These are phyloP conservation scores for Rosalia funebris DNA, from an alignment of 2,888 invertebrate species.

Conservation along the genomic window DNA sequence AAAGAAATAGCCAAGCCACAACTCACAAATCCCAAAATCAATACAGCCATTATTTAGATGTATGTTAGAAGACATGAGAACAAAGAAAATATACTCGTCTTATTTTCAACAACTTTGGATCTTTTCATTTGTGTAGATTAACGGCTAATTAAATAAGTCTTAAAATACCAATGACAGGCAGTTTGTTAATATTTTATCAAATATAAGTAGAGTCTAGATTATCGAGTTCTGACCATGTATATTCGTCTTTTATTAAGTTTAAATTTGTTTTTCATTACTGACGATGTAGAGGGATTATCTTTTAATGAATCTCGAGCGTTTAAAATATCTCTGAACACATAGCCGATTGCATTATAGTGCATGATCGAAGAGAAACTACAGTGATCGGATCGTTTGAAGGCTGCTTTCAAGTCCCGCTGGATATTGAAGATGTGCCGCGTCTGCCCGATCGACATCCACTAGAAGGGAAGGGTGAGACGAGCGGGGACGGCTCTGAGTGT, in stretches of 20 bases:
- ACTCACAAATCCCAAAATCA: too few relatives aligned
- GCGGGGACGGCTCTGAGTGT: slow-evolving; percentile 53
- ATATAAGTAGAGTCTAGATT: too few relatives aligned
- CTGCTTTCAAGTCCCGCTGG: slow-evolving; percentile 8
- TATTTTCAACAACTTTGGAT: too few relatives aligned
- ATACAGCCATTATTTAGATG: too few relatives aligned
- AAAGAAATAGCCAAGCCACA: too few relatives aligned
- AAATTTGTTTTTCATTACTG: slow-evolving; percentile 10
- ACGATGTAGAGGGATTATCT: slow-evolving; percentile 22
- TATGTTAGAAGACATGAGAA: too few relatives aligned
- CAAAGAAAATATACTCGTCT: too few relatives aligned
- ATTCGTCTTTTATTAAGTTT: slow-evolving; percentile 3
- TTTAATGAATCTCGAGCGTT: slow-evolving; percentile 33
- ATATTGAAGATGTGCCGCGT: slow-evolving; percentile 32
- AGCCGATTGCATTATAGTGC: slow-evolving; percentile 8
- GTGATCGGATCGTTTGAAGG: slow-evolving; percentile 10
- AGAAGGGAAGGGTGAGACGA: slow-evolving; percentile 24
- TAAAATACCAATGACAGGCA: too few relatives aligned
- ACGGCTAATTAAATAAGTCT: too few relatives aligned
- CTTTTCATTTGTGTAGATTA: too few relatives aligned
- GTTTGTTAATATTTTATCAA: too few relatives aligned
- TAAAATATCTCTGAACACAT: slow-evolving; percentile 13
- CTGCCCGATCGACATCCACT: slow-evolving; percentile 40
- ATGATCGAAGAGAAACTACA: slow-evolving; percentile 11
- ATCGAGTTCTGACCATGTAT: not conserved